Evolutionary conservation across 2,888 invertebrate genomes (phyloP), one percentile per base, ranked within the genome.

Genomic region (Bimastos eiseni): DNA sequence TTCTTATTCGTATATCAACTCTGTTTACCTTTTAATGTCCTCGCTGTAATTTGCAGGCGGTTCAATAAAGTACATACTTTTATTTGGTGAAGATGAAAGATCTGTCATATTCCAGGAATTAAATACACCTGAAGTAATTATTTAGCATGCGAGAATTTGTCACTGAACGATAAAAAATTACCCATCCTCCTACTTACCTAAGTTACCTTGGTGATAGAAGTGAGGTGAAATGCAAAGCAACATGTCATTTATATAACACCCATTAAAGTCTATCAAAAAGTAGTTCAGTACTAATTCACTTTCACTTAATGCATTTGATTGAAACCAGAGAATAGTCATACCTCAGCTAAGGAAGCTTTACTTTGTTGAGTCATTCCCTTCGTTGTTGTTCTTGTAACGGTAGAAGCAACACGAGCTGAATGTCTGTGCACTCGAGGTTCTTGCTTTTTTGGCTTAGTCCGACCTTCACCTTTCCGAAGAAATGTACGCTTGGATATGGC

Each of bases 391-490:
- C n/a, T 70, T n/a, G n/a, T n/a, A 30, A 11, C 17, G n/a, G 70
- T n/a, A n/a, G 70, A n/a, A 70, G 70, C 70, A 70, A 70, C 70
- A n/a, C 11, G 70, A 70, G 70, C n/a, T n/a, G 70, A 70, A 70
- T 8, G 70, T 70, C 70, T 70, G 70, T 70, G 70, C n/a, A 70
- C 70, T 70, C 70, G 70, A 70, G 70, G n/a, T 70, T 70, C n/a
- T n/a, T 36, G 86, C 37, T 86, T 86, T 19, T 86, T 37, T 19
- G 36, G 24, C 36, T 86, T 86, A 5, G 37, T 36, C 34, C 13
- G 86, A 36, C 86, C 86, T 8, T 86, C 86, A 15, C 86, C 36
- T 24, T 86, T 86, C 24, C 86, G 86, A 86, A 86, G 86, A 37
- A 86, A 86, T 34, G 86, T 24, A 17, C 86, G 86, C 37, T 86